Evolutionary conservation across 2,797 vertebrate species (phyloP).

Genomic region (Varecia variegata): DNA sequence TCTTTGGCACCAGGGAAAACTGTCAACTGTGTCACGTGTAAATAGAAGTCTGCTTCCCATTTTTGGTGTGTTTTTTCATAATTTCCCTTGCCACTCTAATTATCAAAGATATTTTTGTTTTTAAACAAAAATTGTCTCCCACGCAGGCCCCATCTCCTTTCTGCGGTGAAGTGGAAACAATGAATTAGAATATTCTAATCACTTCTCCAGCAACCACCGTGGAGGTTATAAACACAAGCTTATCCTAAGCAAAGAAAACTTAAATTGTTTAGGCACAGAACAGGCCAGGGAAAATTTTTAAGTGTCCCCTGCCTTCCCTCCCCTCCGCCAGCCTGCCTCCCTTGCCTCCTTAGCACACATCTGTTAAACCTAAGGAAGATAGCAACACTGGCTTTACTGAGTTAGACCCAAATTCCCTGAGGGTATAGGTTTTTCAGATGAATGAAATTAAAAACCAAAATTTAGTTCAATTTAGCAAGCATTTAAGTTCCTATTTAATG

Average conservation of each 20-base stretch:
- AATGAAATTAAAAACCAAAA: slow-evolving; percentile 35
- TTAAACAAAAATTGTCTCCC: slow-evolving; percentile 80
- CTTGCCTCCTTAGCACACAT: neutral
- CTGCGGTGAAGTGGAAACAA: slow-evolving; percentile 70
- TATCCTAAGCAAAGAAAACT: slow-evolving; percentile 68
- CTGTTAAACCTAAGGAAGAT: neutral
- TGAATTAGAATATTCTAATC: slow-evolving; percentile 77
- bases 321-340: neutral
- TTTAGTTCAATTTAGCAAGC: neutral
- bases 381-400: neutral
- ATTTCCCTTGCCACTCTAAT: slow-evolving; percentile 70
- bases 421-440: slow-evolving; percentile 9
- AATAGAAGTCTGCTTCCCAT: slow-evolving; percentile 53
- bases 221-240: slow-evolving; percentile 64
- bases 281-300: neutral
- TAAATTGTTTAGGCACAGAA: slow-evolving; percentile 41
- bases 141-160: slow-evolving; percentile 64
- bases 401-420: neutral
- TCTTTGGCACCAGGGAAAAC: slow-evolving; percentile 71
- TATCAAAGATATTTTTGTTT: slow-evolving; percentile 77
- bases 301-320: neutral
- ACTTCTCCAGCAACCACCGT: slow-evolving; percentile 55
- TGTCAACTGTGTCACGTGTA: slow-evolving; percentile 42
- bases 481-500: neutral
- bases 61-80: neutral